These are phyloP conservation scores for Raja brachyura DNA, from an alignment of 2,113 vertebrate species.

Conservation along the genomic window DNA sequence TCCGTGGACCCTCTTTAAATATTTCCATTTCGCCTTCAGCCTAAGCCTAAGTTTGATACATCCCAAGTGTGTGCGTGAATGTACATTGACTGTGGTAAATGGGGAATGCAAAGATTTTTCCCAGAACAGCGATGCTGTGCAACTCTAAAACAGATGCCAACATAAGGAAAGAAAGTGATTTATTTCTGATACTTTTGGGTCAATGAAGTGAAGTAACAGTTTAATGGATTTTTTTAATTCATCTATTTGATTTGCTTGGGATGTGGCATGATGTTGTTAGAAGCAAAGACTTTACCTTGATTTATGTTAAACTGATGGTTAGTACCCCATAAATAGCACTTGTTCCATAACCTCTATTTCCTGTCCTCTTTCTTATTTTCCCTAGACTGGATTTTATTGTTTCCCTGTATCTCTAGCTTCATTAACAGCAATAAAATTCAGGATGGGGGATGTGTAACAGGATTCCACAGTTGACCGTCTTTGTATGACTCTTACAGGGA, in stretches of 20 bases:
- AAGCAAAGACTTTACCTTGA: not conserved
- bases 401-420: not conserved
- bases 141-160: not conserved
- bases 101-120: not conserved
- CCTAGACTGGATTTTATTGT: slow-evolving; percentile 6
- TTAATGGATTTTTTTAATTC: not conserved
- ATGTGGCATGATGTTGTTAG: not conserved
- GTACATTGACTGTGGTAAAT: not conserved
- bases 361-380: slow-evolving; percentile 9
- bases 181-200: not conserved
- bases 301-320: slow-evolving; percentile 10
- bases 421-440: not conserved
- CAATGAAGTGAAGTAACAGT: not conserved
- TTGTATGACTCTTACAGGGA: not conserved
- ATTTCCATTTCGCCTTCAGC: no score
- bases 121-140: no score
- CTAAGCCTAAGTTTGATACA: no score
- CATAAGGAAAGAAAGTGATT: not conserved
- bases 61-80: not conserved
- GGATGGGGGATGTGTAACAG: slow-evolving; percentile 27
- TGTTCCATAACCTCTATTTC: slow-evolving; percentile 3
- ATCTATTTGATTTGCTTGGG: slow-evolving; percentile 3
- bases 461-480: not conserved
- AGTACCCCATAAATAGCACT: not conserved
- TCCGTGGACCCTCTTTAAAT: no score